Percentiles rank a stretch among this genome's conserved stretches.
Conservation (phyloP, 64 coral and sea anemone species). For the Dendrophyllia cribrosa region DNA sequence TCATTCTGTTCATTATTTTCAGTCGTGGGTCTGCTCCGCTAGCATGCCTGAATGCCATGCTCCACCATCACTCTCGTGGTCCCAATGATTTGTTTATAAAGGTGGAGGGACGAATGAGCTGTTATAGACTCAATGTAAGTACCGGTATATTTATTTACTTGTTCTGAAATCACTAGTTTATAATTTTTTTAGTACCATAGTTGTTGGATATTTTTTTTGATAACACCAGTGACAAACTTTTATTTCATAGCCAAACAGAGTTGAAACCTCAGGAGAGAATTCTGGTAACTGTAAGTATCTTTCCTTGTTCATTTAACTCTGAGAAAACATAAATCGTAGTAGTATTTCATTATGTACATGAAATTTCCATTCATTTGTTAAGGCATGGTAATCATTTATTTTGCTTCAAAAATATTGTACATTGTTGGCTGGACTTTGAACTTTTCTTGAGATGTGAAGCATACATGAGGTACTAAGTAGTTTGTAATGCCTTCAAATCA, state of each 20-base stretch:
- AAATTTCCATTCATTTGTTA: too few species aligned
- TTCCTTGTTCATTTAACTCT: background rate
- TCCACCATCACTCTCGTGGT: conserved; percentile 85
- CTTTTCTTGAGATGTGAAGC: too few species aligned
- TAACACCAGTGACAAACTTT: background rate
- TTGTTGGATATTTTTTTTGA: too few species aligned
- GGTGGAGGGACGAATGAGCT: conserved; percentile 89
- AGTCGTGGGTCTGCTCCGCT: conserved; percentile 52
- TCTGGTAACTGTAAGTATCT: conserved; percentile 8
- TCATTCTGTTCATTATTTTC: background rate
- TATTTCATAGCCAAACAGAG: conserved; percentile 33
- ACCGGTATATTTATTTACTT: too few species aligned
- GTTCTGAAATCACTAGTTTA: too few species aligned
- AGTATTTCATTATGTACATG: too few species aligned
- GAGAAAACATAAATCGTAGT: background rate
- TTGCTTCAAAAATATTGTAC: too few species aligned
- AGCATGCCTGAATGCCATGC: conserved; percentile 93
- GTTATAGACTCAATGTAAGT: conserved; percentile 91
- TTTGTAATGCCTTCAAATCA: too few species aligned
- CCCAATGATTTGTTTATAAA: conserved; percentile 83
- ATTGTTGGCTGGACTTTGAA: too few species aligned
- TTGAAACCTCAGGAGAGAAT: conserved; percentile 29
- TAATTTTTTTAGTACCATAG: too few species aligned
- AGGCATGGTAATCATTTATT: too few species aligned
- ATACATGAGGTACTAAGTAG: too few species aligned